Base-by-base conservation (phyloP, 2,113 vertebrate genomes). In the Leuciscus idus region DNA sequence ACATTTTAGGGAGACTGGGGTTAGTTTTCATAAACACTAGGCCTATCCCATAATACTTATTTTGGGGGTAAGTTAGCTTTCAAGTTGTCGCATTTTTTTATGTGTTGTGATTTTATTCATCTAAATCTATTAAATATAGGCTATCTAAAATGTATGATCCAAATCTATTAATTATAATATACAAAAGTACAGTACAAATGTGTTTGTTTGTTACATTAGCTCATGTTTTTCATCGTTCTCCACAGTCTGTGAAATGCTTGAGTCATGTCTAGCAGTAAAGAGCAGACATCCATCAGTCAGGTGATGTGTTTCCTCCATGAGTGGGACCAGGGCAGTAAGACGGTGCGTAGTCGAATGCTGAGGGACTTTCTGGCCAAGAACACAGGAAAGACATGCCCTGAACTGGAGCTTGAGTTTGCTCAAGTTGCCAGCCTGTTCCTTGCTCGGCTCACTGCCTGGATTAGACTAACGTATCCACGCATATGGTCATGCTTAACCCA, bases 381-480 rank as follows among this genome's bases (percentile, higher is more conserved):
- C 70, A 21, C 91, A 0, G 95, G 95, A 81, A 97, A 95, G 89
- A 96, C 94, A 0, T 93, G 90, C 73, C 90, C 93, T 6, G 96
- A 97, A 79, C 90, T 97, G 91, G 96, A 98, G 91, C 90, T 93
- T 85, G 93, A 96, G 86, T 96, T 98, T 81, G 95, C 95, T 8
- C 95, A 96, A 81, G 94, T 95, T 43, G 93, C 93, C 89, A 97
- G 96, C 87, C 94, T 97, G 83, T 97, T 99, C 87, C 92, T 98
- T 88, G 93, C 94, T 59, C 94, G 95, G 48, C 80, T 97, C 74
- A 96, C 93, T n/a, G 93, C 94, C 9, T 96, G 95, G 94, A 93
- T 97, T 46, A 95, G 95, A 88, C 92, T 97, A 87, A 95, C 87
- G 94, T 97, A 97, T 97, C 96, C 92, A 90, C 92, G 88, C 26